Evolutionary conservation across 1,140 invertebrate species (phyloP), one percentile per base, ranked within the genome.

Genomic region (Lordiphosa mommai): DNA sequence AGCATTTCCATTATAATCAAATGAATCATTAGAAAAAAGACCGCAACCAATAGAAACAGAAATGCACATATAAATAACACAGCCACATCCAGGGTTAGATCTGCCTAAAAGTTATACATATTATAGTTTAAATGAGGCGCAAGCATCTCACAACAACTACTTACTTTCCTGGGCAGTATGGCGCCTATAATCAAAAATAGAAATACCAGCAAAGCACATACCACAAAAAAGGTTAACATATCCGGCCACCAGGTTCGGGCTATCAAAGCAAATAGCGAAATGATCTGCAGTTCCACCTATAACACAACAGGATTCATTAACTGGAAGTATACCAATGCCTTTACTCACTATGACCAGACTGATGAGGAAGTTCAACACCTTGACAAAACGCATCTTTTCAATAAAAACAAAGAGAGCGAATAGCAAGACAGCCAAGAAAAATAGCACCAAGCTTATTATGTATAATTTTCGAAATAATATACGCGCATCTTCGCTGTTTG

Each of bases 61-160:
- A 84, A 77, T 4, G 53, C 65, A 1, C 64, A 3, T 2, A 84
- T 77, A 14, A 84, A 84, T 6, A 85, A 5, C 4, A 86, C 10
- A 0, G 80, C 79, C 5, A 85, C 67, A 41, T 85, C 69, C 32
- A 79, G 32, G 1, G 79, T 85, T 2, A 85, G 52, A 43, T 85
- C 79, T 37, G 58, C 7, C 79, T 85, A 5, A 7, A 48, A 17
- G 38, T 8, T 13, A 36, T 0, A 33, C n/a, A 29, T 17, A 1
- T 23, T 17, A 2, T 13, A 10, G 4, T n/a, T 9, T 3, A 4
- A 20, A 48, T n/a, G 10, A 38, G 14, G 20, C 6, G 4, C n/a
- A 6, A 4, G 8, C 16, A 7, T 3, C 1, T 17, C 2, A 40
- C 1, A 16, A 41, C 2, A 23, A 10, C 12, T 9, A 3, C 8